Percentiles rank a stretch among this genome's conserved stretches.
These are phyloP conservation scores for Buathra laborator DNA, from an alignment of 2,888 invertebrate genomes.

Conservation along the genomic window DNA sequence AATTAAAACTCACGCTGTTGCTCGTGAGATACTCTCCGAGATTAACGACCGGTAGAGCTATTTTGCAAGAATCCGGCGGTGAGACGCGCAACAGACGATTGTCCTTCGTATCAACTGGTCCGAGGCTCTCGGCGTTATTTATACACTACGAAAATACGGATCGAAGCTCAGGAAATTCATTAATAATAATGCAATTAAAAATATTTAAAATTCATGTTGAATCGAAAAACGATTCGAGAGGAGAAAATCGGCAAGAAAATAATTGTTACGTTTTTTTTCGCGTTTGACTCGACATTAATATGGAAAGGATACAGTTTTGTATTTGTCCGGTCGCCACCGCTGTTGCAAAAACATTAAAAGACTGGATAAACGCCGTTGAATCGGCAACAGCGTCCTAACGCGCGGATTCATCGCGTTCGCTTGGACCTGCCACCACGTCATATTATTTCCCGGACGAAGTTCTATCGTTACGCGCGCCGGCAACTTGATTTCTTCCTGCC, in stretches of 20 bases:
- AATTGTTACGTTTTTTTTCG: too few relatives aligned
- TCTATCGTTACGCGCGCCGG: constrained; percentile 92
- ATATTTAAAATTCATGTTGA: background rate
- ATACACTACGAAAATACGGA: constrained; percentile 31
- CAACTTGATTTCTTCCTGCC: constrained; percentile 91
- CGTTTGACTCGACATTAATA: too few relatives aligned
- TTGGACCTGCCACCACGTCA: constrained; percentile 94
- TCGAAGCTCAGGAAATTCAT: constrained; percentile 42
- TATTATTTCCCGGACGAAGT: constrained; percentile 91
- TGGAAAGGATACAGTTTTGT: constrained; percentile 88
- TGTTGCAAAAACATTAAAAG: constrained; percentile 91
- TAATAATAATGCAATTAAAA: background rate
- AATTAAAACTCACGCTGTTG: constrained; percentile 91
- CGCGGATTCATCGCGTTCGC: constrained; percentile 96
- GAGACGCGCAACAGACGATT: constrained; percentile 83
- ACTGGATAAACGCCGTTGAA: constrained; percentile 91
- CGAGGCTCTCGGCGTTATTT: constrained; percentile 58
- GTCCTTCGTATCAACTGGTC: constrained; percentile 75
- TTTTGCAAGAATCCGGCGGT: constrained; percentile 88
- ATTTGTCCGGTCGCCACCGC: constrained; percentile 90
- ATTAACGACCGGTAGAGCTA: constrained; percentile 91
- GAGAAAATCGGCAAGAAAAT: too few relatives aligned
- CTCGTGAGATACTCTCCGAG: constrained; percentile 92
- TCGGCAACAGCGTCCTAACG: constrained; percentile 90
- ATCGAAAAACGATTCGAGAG: background rate